A percentile compares a stretch with the other conserved stretches of the same genome.
Conservation (phyloP, 2,113 vertebrate species). For the Peromyscus leucopus region DNA sequence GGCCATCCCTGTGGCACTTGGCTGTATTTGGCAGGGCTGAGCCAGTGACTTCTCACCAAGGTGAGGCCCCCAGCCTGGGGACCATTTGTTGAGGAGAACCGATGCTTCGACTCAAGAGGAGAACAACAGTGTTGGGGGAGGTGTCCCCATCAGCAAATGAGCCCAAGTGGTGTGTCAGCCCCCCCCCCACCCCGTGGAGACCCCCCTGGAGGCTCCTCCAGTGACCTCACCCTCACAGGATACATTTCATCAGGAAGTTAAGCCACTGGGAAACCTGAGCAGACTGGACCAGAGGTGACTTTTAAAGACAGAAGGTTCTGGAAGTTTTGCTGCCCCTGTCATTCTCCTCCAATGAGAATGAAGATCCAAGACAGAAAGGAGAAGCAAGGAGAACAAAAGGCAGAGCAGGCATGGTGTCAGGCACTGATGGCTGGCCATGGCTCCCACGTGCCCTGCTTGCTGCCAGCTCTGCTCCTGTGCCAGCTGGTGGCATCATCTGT, state of each 20-base stretch:
- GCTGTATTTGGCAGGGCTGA: too few species aligned
- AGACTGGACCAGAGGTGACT: neutral
- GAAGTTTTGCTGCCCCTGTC: neutral
- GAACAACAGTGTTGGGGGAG: rapidly evolving
- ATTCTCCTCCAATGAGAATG: neutral
- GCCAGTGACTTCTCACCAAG: rapidly evolving
- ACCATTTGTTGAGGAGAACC: too few species aligned
- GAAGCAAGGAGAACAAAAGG: neutral
- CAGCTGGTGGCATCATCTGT: conserved; percentile 55
- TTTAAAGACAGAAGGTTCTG: neutral
- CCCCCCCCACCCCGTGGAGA: rapidly evolving
- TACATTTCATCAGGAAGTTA: rapidly evolving
- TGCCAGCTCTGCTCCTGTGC: conserved; percentile 1
- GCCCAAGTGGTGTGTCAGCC: rapidly evolving
- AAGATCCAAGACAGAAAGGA: neutral
- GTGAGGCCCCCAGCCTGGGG: rapidly evolving
- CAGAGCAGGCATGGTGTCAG: rapidly evolving
- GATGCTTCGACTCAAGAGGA: neutral
- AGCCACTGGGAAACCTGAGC: neutral
- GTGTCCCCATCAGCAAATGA: neutral
- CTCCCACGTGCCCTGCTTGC: neutral
- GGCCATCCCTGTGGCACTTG: neutral
- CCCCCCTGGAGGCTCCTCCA: neutral
- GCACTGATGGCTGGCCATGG: neutral
- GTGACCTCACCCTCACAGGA: neutral